phyloP scores from a whole-genome alignment of 37 sponge, comb jelly and placozoan species.

The Aplysina aerophoba region DNA sequence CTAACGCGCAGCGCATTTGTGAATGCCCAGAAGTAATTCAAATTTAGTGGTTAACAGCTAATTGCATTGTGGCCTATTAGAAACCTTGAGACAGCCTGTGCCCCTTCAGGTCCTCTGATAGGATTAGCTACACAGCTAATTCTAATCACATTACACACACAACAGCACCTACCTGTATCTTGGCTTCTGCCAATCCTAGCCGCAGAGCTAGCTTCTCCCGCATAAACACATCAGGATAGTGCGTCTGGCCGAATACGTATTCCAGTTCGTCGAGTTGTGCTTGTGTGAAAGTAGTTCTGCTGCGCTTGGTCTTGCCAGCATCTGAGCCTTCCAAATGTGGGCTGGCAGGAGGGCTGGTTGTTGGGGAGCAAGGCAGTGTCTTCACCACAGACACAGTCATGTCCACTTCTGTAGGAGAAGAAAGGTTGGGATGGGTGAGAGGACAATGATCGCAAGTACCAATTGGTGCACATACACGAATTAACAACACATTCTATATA shows the following conservation, averaged over 20 bases:
- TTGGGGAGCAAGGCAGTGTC: too few species aligned
- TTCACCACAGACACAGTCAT: too few species aligned
- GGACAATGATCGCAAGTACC: background rate
- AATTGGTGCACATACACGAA: background rate
- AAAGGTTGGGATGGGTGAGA: background rate
- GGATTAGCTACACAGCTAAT: background rate
- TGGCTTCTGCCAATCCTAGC: conserved; percentile 70
- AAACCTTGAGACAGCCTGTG: too few species aligned
- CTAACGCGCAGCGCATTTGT: too few species aligned
- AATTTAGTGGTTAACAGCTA: too few species aligned
- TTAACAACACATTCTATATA: background rate
- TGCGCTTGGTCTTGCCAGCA: conserved; percentile 49
- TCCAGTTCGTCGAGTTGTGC: conserved; percentile 81
- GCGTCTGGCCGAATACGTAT: conserved; percentile 71
- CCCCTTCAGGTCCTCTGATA: too few species aligned
- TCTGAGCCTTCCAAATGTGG: background rate
- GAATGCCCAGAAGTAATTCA: too few species aligned
- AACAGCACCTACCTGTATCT: conserved; percentile 65
- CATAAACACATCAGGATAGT: conserved; percentile 83
- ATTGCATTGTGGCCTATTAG: too few species aligned
- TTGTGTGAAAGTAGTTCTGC: conserved; percentile 73
- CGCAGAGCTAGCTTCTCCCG: conserved; percentile 69
- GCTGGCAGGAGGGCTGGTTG: background rate
- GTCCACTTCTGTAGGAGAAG: background rate
- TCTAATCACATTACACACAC: background rate